Percentiles rank a stretch among this genome's conserved stretches.
Conservation (phyloP, 2,888 invertebrate genomes). For the Cistogaster globosa region DNA sequence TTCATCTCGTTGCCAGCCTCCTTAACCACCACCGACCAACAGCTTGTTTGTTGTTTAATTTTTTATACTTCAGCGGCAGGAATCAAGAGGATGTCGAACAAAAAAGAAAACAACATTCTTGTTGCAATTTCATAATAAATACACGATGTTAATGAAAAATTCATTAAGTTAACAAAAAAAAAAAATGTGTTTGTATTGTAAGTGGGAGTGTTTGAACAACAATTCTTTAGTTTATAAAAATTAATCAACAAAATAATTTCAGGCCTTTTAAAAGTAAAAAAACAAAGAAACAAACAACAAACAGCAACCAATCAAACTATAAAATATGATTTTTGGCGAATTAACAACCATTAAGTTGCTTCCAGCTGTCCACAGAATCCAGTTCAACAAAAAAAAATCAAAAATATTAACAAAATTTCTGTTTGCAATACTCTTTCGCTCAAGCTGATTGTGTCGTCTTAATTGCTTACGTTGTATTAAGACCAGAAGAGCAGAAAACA, state of each 20-base stretch:
- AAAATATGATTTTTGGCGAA: slow-evolving; percentile 51
- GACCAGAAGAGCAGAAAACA: slow-evolving; percentile 19
- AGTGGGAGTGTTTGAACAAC: slow-evolving; percentile 46
- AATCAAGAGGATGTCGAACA: slow-evolving; percentile 5
- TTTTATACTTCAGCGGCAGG: slow-evolving; percentile 1
- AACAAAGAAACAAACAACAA: too few relatives aligned
- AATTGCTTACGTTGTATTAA: slow-evolving; percentile 62
- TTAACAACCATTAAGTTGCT: slow-evolving; percentile 63
- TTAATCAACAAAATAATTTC: slow-evolving; percentile 37
- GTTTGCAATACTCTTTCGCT: slow-evolving; percentile 11
- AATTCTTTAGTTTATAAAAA: slow-evolving; percentile 73
- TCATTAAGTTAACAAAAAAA: too few relatives aligned
- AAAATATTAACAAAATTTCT: background rate
- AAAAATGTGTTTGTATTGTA: slow-evolving; percentile 52
- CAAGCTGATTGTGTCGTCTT: slow-evolving; percentile 63
- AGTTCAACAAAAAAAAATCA: slow-evolving; percentile 42
- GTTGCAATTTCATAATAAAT: slow-evolving; percentile 50
- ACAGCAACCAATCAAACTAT: slow-evolving; percentile 12
- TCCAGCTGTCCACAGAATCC: slow-evolving; percentile 62
- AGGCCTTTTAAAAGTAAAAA: slow-evolving; percentile 36
- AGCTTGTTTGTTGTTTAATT: slow-evolving; percentile 34
- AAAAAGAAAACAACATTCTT: slow-evolving; percentile 50
- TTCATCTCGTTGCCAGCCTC: slow-evolving; percentile 7
- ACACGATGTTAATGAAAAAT: slow-evolving; percentile 78
- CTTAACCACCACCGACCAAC: slow-evolving; percentile 25